Evolutionary conservation across 2,113 vertebrate genomes (phyloP), one percentile per base, ranked within the genome.

Genomic region (Rhadina sibilatrix): DNA sequence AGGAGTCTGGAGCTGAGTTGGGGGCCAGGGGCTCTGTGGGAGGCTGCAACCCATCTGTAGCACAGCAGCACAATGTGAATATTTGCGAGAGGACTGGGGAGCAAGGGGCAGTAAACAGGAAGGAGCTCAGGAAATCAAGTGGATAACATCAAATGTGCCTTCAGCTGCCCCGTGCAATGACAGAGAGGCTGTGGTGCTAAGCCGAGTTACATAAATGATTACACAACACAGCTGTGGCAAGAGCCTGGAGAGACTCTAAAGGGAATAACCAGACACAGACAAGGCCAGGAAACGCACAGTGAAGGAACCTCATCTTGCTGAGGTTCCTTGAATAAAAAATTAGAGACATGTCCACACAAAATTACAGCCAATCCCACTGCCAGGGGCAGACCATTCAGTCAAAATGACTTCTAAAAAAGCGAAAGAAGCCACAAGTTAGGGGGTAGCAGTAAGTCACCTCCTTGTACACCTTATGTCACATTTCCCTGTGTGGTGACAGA

Each of bases 401-500:
- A 42, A 68, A 86, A 68, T 19, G 3, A 72, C 17, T 46, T 6
- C 63, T 80, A 54, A 81, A 80, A 69, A 22, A 57, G 16, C 40
- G 11, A 53, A 49, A 60, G 63, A 8, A 56, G 25, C 16, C 42
- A 31, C 24, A 22, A 31, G n/a, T 25, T 10, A 40, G 76, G 57
- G 33, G 12, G 53, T 28, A 69, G 40, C 68, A 61, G 5, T 24
- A 35, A 57, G 1, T 17, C 19, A 12, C 1, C 4, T 24, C 5
- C 0, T 52, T 15, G 4, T 1, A 5, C 13, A 38, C 24, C 31
- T 31, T 3, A 1, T 15, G n/a, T 30, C 79, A 12, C 3, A 0
- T 7, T 19, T 74, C 28, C n/a, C 54, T 61, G 25, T 9, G 69
- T 7, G 4, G 6, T 30, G 33, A 20, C 44, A 47, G 71, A 69